A percentile compares a stretch with the other conserved stretches of the same genome.
Conservation (phyloP, 2,113 vertebrate species). For the Myrmecophaga tridactyla region DNA sequence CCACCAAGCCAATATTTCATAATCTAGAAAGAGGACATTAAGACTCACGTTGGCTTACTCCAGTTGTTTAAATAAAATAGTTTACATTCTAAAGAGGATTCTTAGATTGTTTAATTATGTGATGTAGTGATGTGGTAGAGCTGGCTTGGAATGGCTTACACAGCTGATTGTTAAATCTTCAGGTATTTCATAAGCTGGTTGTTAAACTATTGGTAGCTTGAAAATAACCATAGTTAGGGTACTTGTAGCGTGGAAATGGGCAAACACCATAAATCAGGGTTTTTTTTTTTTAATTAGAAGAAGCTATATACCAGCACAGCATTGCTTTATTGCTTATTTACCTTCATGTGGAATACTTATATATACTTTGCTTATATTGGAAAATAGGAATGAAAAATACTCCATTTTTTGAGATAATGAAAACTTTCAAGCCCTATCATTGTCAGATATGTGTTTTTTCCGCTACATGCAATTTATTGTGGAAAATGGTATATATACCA, state of each 20-base stretch:
- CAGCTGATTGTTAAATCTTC: slow-evolving; percentile 1
- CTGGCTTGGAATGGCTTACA: not conserved
- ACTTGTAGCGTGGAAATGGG: not conserved
- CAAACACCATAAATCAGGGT: slow-evolving; percentile 32
- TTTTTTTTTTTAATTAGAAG: slow-evolving; percentile 1
- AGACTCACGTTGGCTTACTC: not conserved
- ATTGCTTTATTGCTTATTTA: not conserved
- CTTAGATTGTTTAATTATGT: not conserved
- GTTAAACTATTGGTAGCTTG: slow-evolving; percentile 18
- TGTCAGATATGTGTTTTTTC: slow-evolving; percentile 11
- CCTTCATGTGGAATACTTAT: slow-evolving; percentile 4
- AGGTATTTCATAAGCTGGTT: slow-evolving; percentile 26
- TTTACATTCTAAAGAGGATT: slow-evolving; percentile 28
- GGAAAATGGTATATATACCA: not conserved
- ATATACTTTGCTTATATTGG: slow-evolving; percentile 2
- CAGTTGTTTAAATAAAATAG: slow-evolving; percentile 19
- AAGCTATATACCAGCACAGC: not conserved
- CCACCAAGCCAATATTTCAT: not conserved
- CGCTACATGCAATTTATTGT: not conserved
- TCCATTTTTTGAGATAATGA: not conserved
- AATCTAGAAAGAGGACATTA: not conserved
- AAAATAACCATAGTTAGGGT: not conserved
- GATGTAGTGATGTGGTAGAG: too few species aligned
- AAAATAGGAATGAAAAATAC: not conserved
- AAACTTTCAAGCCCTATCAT: not conserved